phyloP scores from a whole-genome alignment of 64 coral and sea anemone genomes.

The Actinia tenebrosa region DNA sequence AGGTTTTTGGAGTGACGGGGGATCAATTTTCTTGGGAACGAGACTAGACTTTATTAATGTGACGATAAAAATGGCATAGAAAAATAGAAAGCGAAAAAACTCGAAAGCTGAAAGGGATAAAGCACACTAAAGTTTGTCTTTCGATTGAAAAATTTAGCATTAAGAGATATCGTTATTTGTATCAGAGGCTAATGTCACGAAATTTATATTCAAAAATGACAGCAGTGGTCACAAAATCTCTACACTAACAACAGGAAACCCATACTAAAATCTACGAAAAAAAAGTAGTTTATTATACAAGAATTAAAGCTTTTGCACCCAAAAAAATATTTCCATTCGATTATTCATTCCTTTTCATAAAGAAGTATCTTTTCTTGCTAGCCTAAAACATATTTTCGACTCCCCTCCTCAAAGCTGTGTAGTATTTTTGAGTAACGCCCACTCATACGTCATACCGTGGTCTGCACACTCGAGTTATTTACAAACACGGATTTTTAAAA shows the following conservation, averaged over 20 bases:
- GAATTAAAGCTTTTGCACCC: too few species aligned
- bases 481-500: neutral
- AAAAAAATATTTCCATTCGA: too few species aligned
- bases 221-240: neutral
- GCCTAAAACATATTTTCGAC: too few species aligned
- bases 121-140: neutral
- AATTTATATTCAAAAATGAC: neutral
- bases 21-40: constrained; percentile 7
- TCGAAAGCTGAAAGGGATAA: neutral
- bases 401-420: neutral
- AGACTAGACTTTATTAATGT: neutral
- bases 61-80: neutral
- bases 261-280: neutral
- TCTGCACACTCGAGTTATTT: neutral
- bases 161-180: neutral
- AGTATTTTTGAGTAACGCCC: neutral
- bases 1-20: neutral
- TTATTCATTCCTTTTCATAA: too few species aligned
- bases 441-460: neutral
- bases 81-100: neutral
- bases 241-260: neutral
- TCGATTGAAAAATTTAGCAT: neutral
- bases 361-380: too few species aligned
- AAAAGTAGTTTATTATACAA: too few species aligned
- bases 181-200: neutral